Evolutionary conservation across 2,888 invertebrate species (phyloP), one percentile per base, ranked within the genome.

Genomic region (Hemithea aestivaria): DNA sequence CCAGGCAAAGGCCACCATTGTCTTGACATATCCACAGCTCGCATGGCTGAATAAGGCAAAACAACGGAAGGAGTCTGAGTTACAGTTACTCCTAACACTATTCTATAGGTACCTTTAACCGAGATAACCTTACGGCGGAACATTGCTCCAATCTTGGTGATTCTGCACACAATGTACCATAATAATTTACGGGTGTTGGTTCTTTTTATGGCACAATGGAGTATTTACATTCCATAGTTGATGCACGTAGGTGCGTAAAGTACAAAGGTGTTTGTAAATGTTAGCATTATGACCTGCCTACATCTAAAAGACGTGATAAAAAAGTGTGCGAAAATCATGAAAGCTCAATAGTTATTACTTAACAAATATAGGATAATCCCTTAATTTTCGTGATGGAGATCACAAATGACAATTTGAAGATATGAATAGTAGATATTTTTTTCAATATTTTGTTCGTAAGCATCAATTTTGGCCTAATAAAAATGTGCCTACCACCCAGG

Each of bases 101-200:
- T 63, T 27, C 66, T 61, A 64, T 66, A 68, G 66, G 62, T 65
- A 54, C 66, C 62, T 58, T 65, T 62, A 72, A 53, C 77, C 79
- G 66, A 70, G 67, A 71, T 73, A 64, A 56, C 61, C 67, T 57
- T 41, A 38, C 58, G 72, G 65, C 73, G 77, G 77, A 77, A 80
- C 73, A 73, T 69, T 61, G 58, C 56, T 55, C 60, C 59, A 56
- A 61, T 63, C 62, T 59, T 56, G 56, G 59, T 61, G 56, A 58
- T 55, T 61, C 51, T 48, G 52, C 41, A 34, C 41, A 51, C 51
- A 51, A 49, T 48, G 45, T 45, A 36, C 36, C 40, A 45, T 45
- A 42, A 51, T 48, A 48, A 53, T 50, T 48, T 52, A 50, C 48
- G 34, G 45, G 38, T 37, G 40, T 38, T 50, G 40, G 40, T 45